A percentile compares a stretch with the other conserved stretches of the same genome.
phyloP scores from a whole-genome alignment of 23 tunicate species.

The Trididemnum nubilum region DNA sequence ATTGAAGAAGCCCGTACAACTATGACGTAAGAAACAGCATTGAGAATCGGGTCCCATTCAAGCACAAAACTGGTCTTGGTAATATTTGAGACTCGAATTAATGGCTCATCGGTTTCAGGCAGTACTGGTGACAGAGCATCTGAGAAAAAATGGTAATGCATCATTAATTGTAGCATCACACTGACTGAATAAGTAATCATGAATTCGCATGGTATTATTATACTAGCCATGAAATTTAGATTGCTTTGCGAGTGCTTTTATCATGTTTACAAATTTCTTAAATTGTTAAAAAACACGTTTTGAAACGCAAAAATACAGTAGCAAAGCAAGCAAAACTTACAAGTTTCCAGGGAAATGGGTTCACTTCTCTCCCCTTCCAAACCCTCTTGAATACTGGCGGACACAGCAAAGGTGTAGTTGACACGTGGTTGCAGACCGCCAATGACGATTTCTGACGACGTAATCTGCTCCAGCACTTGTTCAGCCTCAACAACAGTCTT shows the following conservation, averaged over 20 bases:
- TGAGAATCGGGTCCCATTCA: conserved; percentile 38
- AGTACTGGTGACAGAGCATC: conserved; percentile 42
- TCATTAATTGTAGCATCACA: neutral
- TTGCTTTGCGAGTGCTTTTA: neutral
- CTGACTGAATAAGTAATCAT: neutral
- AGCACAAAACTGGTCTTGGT: conserved; percentile 29
- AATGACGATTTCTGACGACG: conserved; percentile 11
- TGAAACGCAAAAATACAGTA: neutral
- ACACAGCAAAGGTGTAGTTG: conserved; percentile 48
- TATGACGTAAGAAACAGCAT: conserved; percentile 49
- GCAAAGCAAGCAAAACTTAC: conserved; percentile 44
- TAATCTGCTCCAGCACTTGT: conserved; percentile 1
- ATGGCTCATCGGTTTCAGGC: conserved; percentile 39
- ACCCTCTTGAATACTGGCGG: conserved; percentile 48
- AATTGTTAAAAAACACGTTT: no score
- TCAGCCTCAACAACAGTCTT: conserved; percentile 15
- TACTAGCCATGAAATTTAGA: neutral
- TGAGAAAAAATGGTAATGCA: conserved; percentile 6
- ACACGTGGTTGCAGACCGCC: conserved; percentile 52
- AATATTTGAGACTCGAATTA: conserved; percentile 32
- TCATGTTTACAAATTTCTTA: neutral
- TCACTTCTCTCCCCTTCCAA: conserved; percentile 52
- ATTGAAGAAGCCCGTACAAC: conserved; percentile 3
- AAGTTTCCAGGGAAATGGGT: conserved; percentile 29
- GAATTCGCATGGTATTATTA: neutral